phyloP scores from a whole-genome alignment of 2,113 vertebrate genomes.

The Centropus bengalensis region DNA sequence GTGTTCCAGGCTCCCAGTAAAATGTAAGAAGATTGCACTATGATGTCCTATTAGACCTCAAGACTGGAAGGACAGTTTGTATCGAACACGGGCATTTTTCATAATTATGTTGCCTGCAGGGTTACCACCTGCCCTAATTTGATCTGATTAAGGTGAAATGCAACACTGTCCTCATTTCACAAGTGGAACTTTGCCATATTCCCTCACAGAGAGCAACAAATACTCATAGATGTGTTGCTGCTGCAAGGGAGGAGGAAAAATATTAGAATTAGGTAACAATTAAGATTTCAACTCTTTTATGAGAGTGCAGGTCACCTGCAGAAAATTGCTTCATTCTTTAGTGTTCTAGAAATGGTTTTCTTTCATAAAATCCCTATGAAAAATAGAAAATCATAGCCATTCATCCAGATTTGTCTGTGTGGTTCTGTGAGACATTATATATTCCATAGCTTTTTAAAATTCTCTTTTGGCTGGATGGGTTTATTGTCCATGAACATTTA shows the following conservation, averaged over 20 bases:
- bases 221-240: background rate
- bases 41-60: constrained; percentile 53
- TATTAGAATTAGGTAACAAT: background rate
- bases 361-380: background rate
- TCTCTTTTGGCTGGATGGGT: constrained; percentile 35
- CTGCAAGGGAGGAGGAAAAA: background rate
- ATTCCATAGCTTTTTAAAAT: constrained; percentile 48
- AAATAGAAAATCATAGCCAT: background rate
- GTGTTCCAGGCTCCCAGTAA: constrained; percentile 26
- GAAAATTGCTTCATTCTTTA: background rate
- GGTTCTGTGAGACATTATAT: background rate
- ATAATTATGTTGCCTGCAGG: constrained; percentile 76
- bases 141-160: constrained; percentile 77
- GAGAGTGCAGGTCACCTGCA: background rate
- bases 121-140: constrained; percentile 80
- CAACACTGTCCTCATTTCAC: constrained; percentile 68
- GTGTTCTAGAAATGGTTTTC: background rate
- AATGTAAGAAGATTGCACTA: constrained; percentile 26
- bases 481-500: constrained; percentile 44
- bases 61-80: constrained; percentile 63
- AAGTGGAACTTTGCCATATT: constrained; percentile 48
- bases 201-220: background rate
- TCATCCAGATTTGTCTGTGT: background rate
- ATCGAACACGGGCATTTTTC: constrained; percentile 69
- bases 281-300: background rate